Conservation (phyloP, 1,140 invertebrate species). For the Apis mellifera region Amel_HAv3.1 CM009940.2:11190501-11191000, state of each 20-base stretch:
- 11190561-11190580: slow-evolving; percentile 45
- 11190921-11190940: too few species aligned
- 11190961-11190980: too few species aligned
- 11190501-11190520: slow-evolving; percentile 39
- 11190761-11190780: slow-evolving; percentile 43
- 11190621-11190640: too few species aligned
- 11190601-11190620: too few species aligned
- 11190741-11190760: slow-evolving; percentile 33
- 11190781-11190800: slow-evolving; percentile 57
- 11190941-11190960: too few species aligned
- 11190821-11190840: slow-evolving; percentile 65
- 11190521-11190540: slow-evolving; percentile 42
- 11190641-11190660: neutral
- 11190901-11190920: too few species aligned
- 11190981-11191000: too few species aligned
- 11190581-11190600: slow-evolving; percentile 43
- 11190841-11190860: slow-evolving; percentile 69
- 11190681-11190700: too few species aligned
- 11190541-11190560: slow-evolving; percentile 37
- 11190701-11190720: too few species aligned
- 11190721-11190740: slow-evolving; percentile 24
- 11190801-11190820: slow-evolving; percentile 26
- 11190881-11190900: too few species aligned
- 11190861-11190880: slow-evolving; percentile 55
- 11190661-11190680: too few species aligned